phyloP scores from a whole-genome alignment of 2,797 vertebrate genomes.

The Diplodus sargus region DNA sequence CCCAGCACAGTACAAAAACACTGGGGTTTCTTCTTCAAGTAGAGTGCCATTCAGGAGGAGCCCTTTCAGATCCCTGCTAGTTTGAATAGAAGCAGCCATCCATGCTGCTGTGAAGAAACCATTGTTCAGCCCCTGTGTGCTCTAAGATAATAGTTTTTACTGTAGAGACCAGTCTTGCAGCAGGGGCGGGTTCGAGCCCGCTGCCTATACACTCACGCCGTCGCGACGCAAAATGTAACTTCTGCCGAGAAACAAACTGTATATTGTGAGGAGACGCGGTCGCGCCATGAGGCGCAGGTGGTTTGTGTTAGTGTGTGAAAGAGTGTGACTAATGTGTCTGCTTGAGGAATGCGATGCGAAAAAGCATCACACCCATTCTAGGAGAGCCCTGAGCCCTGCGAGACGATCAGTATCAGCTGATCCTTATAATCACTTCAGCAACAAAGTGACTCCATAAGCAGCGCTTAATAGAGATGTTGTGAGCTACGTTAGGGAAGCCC shows the following conservation, averaged over 20 bases:
- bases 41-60: slow-evolving; percentile 30
- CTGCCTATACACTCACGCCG: slow-evolving; percentile 8
- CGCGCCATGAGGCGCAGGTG: slow-evolving; percentile 36
- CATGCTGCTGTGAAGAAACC: slow-evolving; percentile 45
- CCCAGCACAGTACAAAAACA: neutral
- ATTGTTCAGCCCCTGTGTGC: slow-evolving; percentile 59
- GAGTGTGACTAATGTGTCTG: slow-evolving; percentile 46
- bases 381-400: slow-evolving; percentile 6
- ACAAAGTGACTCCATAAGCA: slow-evolving; percentile 31
- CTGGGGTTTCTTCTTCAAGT: slow-evolving; percentile 25
- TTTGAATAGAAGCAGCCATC: slow-evolving; percentile 67
- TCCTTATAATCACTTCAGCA: slow-evolving; percentile 20
- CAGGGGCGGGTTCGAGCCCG: slow-evolving; percentile 37
- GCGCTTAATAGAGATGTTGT: slow-evolving; percentile 16
- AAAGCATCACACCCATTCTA: neutral
- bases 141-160: slow-evolving; percentile 66
- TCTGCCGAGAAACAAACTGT: slow-evolving; percentile 43
- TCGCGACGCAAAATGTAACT: neutral
- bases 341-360: slow-evolving; percentile 31
- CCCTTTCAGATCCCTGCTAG: slow-evolving; percentile 16
- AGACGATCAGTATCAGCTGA: slow-evolving; percentile 51
- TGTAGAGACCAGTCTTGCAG: slow-evolving; percentile 55
- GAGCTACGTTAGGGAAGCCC: neutral
- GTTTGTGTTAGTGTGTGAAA: slow-evolving; percentile 52
- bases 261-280: slow-evolving; percentile 27